Base-by-base conservation (phyloP, 2,888 invertebrate species). In the Habroteleia sp. region DNA sequence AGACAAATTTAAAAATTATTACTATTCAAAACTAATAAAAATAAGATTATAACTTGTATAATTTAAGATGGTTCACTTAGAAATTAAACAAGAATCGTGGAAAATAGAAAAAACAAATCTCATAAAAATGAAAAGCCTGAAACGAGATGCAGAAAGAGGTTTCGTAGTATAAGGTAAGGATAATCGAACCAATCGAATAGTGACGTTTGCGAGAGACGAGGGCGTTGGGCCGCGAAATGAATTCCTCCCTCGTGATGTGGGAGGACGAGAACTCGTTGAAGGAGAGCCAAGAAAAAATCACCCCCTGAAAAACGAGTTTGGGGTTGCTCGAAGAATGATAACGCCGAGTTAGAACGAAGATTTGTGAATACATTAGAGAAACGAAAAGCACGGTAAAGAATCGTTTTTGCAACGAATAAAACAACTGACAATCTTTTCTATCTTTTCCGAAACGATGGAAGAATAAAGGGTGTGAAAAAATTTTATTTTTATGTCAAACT, bases 141-240 rank as follows among this genome's bases (percentile, higher is more conserved):
- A 48, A 46, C 13, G 16, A 58, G 41, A 52, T 63, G 48, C 33
- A 68, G 52, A 62, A 71, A 68, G 52, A 75, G 79, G 72, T 72
- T 77, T 76, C 68, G 52, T 69, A 77, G 77, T 82, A 81, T 82
- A 82, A 83, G 80, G 82, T 79, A 82, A 83, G 85, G 85, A 85
- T 86, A 86, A 86, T 86, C 86, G 84, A 85, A 85, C 84, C 85
- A 81, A 86, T 85, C 86, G 85, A 84, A 85, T 80, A 82, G 77
- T 77, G 82, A 79, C 82, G 78, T 79, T 80, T 71, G 80, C 77
- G 73, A 80, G 79, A 84, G 84, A 82, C 83, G 85, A 82, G 83
- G 84, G 87, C 87, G 86, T 87, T 85, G 85, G 85, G 83, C 85
- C 85, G 85, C 85, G 87, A 86, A 87, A 87, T 87, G 87, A 87